Evolutionary conservation across 2,113 vertebrate species (phyloP).

Genomic region (Guaruba guarouba): DNA sequence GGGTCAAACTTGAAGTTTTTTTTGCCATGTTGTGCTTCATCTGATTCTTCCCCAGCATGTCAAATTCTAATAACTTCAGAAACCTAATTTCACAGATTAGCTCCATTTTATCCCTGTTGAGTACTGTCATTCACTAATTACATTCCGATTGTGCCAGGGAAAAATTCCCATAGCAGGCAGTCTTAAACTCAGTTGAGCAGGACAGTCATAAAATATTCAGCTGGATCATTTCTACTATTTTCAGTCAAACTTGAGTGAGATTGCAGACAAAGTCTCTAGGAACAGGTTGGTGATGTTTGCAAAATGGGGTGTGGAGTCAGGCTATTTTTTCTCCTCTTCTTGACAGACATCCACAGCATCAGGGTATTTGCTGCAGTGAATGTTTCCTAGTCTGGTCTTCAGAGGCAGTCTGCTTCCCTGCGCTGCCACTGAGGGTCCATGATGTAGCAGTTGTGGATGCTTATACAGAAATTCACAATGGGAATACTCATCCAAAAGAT

Average conservation of each 20-base stretch:
- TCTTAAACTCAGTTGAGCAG: neutral
- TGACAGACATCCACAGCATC: neutral
- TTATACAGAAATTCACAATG: fast-evolving
- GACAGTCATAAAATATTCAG: neutral
- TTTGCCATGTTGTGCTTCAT: neutral
- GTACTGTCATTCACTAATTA: neutral
- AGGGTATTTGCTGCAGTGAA: neutral
- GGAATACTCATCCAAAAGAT: neutral
- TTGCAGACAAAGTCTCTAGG: neutral
- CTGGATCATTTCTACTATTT: neutral
- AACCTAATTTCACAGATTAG: neutral
- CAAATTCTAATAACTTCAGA: neutral
- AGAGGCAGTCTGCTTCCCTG: neutral
- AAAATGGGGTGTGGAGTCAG: neutral
- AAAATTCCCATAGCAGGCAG: neutral
- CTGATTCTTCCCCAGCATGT: neutral
- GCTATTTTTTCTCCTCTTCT: neutral
- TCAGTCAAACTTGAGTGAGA: neutral
- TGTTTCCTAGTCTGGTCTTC: neutral
- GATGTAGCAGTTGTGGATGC: neutral
- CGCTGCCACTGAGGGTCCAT: neutral
- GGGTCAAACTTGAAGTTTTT: neutral
- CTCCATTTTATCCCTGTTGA: neutral
- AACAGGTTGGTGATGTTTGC: neutral
- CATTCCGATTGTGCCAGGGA: neutral